Evolutionary conservation across 2,113 vertebrate genomes (phyloP).

Genomic region (Ellobius talpinus): DNA sequence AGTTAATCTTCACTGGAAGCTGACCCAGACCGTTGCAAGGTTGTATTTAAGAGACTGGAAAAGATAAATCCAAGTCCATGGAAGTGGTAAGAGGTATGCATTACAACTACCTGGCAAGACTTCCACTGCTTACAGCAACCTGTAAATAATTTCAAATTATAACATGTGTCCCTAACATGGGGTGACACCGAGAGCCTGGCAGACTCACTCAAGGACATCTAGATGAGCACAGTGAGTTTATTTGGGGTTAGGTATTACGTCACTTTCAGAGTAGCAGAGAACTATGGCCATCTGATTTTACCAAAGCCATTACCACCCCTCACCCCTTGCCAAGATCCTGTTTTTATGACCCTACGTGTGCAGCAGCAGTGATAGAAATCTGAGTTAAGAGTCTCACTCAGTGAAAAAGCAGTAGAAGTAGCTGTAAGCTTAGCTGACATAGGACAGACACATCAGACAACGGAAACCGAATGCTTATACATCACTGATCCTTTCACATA

Average conservation of each 20-base stretch:
- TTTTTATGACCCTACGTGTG: background rate
- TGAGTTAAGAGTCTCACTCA: background rate
- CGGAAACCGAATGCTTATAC: rapidly evolving
- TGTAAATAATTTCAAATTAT: slow-evolving; percentile 11
- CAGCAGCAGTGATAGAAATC: background rate
- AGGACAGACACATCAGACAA: background rate
- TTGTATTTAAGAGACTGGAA: slow-evolving; percentile 41
- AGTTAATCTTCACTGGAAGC: slow-evolving; percentile 7
- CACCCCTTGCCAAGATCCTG: no score
- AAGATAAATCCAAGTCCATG: slow-evolving; percentile 54
- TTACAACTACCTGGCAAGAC: slow-evolving; percentile 19
- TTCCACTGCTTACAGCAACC: background rate
- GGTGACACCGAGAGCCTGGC: background rate
- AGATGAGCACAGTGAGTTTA: background rate
- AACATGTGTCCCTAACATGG: background rate
- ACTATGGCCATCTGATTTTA: background rate
- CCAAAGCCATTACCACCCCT: background rate
- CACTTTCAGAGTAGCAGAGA: background rate
- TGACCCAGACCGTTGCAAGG: slow-evolving; percentile 34
- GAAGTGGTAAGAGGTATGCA: slow-evolving; percentile 26
- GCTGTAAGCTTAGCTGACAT: background rate
- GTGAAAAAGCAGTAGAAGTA: background rate
- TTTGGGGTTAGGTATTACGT: background rate
- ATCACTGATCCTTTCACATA: background rate
- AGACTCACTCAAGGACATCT: background rate